Conservation (phyloP, 2,888 invertebrate genomes). For the Cataglyphis albicans region DNA sequence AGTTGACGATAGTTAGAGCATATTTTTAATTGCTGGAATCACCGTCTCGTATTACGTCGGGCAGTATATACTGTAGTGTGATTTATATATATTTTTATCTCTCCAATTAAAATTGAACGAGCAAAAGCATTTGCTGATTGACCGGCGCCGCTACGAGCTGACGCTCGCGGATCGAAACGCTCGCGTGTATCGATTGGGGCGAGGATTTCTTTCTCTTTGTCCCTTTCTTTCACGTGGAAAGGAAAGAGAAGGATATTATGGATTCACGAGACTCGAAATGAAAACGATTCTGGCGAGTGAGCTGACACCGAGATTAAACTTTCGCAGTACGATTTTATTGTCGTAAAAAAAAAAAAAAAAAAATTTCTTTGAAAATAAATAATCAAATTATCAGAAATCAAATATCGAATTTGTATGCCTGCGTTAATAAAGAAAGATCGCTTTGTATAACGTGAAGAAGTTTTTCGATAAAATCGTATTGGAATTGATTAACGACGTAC, state of each 20-base stretch:
- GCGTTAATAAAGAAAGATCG: neutral
- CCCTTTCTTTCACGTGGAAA: neutral
- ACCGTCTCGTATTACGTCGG: slow-evolving; percentile 28
- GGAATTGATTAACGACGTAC: slow-evolving; percentile 22
- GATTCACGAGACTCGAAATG: slow-evolving; percentile 39
- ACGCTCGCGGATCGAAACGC: slow-evolving; percentile 34
- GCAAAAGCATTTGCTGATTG: slow-evolving; percentile 46
- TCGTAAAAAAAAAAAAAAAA: neutral
- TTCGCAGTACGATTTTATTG: slow-evolving; percentile 19
- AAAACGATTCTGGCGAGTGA: slow-evolving; percentile 56
- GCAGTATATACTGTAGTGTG: slow-evolving; percentile 31
- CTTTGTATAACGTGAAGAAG: neutral
- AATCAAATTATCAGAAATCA: neutral
- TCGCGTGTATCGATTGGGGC: neutral
- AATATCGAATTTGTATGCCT: neutral
- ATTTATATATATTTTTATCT: slow-evolving; percentile 16
- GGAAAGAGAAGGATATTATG: slow-evolving; percentile 12
- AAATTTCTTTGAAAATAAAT: neutral
- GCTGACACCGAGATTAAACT: slow-evolving; percentile 8
- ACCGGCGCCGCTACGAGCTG: slow-evolving; percentile 22
- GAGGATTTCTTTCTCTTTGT: slow-evolving; percentile 25
- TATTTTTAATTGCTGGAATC: slow-evolving; percentile 54
- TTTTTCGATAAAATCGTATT: slow-evolving; percentile 27
- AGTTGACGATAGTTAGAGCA: slow-evolving; percentile 67
- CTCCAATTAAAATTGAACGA: slow-evolving; percentile 43